Conservation (phyloP, 1,140 invertebrate genomes). For the Conus betulinus region DNA sequence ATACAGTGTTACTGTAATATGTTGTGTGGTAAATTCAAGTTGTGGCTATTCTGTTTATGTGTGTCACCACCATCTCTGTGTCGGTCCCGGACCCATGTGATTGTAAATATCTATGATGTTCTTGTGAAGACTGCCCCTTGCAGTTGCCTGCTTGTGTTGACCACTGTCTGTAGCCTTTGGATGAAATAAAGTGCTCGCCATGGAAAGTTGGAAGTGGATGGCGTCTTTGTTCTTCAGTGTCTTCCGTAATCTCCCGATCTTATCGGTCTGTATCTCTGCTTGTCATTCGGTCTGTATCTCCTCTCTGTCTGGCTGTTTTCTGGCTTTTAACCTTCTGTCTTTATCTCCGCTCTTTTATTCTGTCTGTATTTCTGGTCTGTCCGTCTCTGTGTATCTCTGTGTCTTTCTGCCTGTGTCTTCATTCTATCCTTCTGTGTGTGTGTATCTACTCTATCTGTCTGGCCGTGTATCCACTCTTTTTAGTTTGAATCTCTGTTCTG, state of each 20-base stretch:
- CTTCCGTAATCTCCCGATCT: background rate
- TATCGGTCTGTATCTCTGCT: background rate
- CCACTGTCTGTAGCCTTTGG: constrained; percentile 1
- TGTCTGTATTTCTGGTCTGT: background rate
- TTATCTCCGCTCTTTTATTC: background rate
- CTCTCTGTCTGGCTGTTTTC: background rate
- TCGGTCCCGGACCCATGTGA: background rate
- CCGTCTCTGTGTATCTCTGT: background rate
- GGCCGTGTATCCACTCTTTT: no score
- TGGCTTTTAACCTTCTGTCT: background rate
- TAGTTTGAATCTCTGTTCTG: no score
- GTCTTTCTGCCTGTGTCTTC: background rate
- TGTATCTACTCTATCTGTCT: no score
- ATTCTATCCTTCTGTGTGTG: no score
- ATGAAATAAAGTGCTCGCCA: constrained; percentile 6
- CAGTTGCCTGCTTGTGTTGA: constrained; percentile 20
- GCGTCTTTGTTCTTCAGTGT: background rate
- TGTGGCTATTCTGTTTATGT: background rate
- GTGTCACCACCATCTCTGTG: background rate
- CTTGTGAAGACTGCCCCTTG: background rate
- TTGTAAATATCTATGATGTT: constrained; percentile 5
- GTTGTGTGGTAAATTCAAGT: background rate
- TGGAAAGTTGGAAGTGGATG: background rate
- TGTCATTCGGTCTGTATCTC: constrained; percentile 6
- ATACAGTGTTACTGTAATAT: background rate